Evolutionary conservation across 2,113 vertebrate genomes (phyloP).

Genomic region (Saguinus midas): DNA sequence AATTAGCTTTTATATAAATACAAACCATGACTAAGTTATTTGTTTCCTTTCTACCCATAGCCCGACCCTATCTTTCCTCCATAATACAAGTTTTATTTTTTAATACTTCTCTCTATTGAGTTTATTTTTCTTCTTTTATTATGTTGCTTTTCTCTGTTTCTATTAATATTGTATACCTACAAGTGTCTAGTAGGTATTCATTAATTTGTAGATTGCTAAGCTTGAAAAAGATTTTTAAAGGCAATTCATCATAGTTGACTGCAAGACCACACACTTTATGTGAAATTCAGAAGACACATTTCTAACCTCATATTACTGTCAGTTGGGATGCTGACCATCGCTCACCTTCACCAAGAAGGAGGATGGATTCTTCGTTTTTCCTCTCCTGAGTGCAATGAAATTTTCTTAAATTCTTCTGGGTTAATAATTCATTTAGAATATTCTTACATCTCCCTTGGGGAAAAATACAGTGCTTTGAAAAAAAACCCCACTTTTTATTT

Average conservation of each 20-base stretch:
- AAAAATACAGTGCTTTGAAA: not conserved
- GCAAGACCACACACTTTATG: not conserved
- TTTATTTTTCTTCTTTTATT: not conserved
- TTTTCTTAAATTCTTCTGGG: not conserved
- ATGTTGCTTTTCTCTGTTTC: not conserved
- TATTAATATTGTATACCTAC: not conserved
- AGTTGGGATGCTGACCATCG: not conserved
- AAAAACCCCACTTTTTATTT: not conserved
- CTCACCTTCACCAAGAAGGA: not conserved
- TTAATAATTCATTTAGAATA: constrained; percentile 31
- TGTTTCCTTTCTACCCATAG: not conserved
- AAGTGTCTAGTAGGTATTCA: not conserved
- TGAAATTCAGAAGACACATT: not conserved
- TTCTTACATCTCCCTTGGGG: not conserved
- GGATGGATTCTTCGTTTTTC: not conserved
- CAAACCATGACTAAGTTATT: not conserved
- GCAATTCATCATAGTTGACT: not conserved
- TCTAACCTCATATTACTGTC: not conserved
- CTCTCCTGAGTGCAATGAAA: not conserved
- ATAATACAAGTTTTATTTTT: not conserved
- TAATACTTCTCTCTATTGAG: not conserved
- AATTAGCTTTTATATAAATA: not conserved
- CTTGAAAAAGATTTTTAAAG: not conserved
- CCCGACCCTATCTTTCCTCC: too few species aligned
- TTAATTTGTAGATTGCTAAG: not conserved